Percentiles rank a stretch among this genome's conserved stretches.
These are phyloP conservation scores for Brevimyrus niger DNA, from an alignment of 2,113 vertebrate species.

Conservation along the genomic window DNA sequence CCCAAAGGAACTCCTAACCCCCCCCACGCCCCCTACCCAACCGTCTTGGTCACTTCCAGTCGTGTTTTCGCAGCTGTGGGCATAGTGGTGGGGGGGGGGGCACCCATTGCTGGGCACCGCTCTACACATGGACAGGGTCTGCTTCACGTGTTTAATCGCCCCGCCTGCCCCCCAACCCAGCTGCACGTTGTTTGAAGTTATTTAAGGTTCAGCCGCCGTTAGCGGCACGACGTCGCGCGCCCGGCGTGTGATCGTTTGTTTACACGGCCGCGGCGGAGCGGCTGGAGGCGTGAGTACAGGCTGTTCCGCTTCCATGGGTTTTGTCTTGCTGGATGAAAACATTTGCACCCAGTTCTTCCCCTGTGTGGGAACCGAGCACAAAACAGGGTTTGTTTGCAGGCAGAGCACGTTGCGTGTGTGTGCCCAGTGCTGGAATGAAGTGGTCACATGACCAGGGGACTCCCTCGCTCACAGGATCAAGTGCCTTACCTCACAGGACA, in stretches of 20 bases:
- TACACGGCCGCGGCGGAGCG: background rate
- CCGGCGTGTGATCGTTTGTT: background rate
- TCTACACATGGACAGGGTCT: background rate
- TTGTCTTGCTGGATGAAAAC: background rate
- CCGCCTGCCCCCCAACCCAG: background rate
- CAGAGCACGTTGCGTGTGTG: background rate
- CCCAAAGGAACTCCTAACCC: background rate
- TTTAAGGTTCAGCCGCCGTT: background rate
- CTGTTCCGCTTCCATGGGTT: background rate
- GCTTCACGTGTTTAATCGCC: background rate
- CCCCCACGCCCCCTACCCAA: background rate
- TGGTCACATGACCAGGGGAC: background rate
- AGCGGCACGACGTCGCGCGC: background rate
- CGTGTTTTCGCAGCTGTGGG: background rate
- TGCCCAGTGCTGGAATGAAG: background rate
- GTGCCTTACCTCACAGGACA: background rate
- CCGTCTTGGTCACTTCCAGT: background rate
- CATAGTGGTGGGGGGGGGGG: background rate
- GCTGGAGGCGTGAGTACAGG: background rate
- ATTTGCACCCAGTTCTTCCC: background rate
- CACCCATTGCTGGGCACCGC: background rate
- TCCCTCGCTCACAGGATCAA: background rate
- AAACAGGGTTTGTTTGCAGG: constrained; percentile 7
- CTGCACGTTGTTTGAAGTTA: background rate
- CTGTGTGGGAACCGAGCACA: background rate